Conservation (phyloP, 2,888 invertebrate species). For the Morinoia aosen region DNA sequence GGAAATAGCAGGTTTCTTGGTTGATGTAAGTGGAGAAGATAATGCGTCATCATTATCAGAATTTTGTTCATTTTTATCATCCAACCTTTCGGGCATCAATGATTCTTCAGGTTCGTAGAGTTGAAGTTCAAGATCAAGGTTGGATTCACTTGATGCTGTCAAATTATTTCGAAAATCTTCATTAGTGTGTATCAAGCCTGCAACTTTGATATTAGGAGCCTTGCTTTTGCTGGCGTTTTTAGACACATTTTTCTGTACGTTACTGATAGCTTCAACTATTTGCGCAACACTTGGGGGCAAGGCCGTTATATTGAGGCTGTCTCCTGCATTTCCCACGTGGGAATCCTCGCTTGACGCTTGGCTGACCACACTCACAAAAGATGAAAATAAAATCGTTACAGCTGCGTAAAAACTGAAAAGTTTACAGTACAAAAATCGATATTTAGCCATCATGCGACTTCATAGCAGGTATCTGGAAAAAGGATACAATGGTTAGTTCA, state of each 20-base stretch:
- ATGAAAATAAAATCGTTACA: not conserved
- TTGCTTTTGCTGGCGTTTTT: constrained; percentile 12
- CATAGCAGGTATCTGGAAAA: not conserved
- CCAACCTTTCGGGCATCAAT: not conserved
- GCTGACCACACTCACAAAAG: not conserved
- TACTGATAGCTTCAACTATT: constrained; percentile 46
- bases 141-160: not conserved
- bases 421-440: not conserved
- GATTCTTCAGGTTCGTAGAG: constrained; percentile 23
- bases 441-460: not conserved
- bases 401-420: not conserved
- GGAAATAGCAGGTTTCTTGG: not conserved
- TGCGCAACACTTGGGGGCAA: constrained; percentile 1
- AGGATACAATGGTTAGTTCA: not conserved
- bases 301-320: not conserved
- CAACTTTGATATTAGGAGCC: constrained; percentile 21
- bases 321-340: not conserved
- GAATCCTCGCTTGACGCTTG: not conserved
- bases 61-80: not conserved
- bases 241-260: constrained; percentile 43
- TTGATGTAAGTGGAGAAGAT: not conserved
- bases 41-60: not conserved
- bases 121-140: constrained; percentile 1
- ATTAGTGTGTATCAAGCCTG: not conserved
- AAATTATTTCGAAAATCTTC: not conserved